Evolutionary conservation across 2,888 invertebrate genomes (phyloP).

Genomic region (Coelopa pilipes): DNA sequence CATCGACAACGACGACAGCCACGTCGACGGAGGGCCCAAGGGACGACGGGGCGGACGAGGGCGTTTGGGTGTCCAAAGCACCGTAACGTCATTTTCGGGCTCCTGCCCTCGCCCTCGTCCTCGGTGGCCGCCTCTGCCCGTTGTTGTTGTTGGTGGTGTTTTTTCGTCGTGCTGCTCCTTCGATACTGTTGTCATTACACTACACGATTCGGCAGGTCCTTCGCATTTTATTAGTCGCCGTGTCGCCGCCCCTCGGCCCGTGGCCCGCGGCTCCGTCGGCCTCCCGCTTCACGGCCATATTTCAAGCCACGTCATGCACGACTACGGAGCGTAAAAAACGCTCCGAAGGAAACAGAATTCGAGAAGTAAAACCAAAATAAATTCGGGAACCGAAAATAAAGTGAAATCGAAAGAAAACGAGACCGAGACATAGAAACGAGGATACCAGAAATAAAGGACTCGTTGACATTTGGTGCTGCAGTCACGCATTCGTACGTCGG

Average conservation of each 20-base stretch:
- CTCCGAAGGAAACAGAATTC: neutral
- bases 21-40: neutral
- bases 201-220: conserved; percentile 22
- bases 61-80: conserved; percentile 36
- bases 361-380: too few species aligned
- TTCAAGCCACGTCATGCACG: conserved; percentile 32
- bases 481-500: conserved; percentile 28
- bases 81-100: conserved; percentile 35
- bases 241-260: conserved; percentile 15
- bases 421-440: neutral
- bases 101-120: neutral
- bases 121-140: too few species aligned
- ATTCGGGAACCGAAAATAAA: too few species aligned
- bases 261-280: neutral
- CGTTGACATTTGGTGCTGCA: conserved; percentile 33
- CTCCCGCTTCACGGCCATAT: conserved; percentile 11
- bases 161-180: conserved; percentile 31
- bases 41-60: neutral
- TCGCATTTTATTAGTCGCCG: conserved; percentile 36
- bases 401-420: too few species aligned
- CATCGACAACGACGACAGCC: conserved; percentile 29
- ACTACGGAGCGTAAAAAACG: conserved; percentile 9
- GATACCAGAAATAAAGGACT: conserved; percentile 22
- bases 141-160: conserved; percentile 30
- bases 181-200: conserved; percentile 19